Conservation (phyloP, 2,113 vertebrate genomes). For the Todiramphus saurophagus region DNA sequence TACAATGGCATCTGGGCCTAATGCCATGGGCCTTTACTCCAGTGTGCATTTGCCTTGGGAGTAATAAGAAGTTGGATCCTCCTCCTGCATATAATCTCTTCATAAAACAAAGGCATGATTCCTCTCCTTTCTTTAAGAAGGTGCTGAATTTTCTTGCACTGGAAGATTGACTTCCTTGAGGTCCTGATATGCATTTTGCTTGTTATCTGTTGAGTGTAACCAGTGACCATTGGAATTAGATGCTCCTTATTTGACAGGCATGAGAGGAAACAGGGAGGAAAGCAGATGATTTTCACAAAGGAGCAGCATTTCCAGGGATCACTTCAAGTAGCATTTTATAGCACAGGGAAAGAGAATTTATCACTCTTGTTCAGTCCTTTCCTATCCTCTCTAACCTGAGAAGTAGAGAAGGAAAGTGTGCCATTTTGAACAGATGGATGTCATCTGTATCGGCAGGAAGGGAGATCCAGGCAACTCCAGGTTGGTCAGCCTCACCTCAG, state of each 20-base stretch:
- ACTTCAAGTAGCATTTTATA: neutral
- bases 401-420: neutral
- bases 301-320: neutral
- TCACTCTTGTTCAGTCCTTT: neutral
- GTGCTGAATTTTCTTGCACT: neutral
- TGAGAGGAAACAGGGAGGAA: neutral
- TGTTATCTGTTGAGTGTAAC: neutral
- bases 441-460: neutral
- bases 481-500: too few relatives aligned
- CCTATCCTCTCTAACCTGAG: neutral
- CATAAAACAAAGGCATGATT: neutral
- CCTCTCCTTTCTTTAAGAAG: neutral
- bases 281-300: neutral
- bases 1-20: neutral
- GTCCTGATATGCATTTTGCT: neutral
- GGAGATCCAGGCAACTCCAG: too few relatives aligned
- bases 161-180: neutral
- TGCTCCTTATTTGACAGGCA: neutral
- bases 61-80: neutral
- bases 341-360: neutral
- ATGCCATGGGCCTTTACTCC: neutral
- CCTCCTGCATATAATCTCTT: neutral
- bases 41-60: neutral
- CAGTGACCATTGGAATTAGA: neutral
- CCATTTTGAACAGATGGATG: neutral